These are phyloP conservation scores for Dermochelys coriacea DNA, from an alignment of 2,797 vertebrate genomes.

Conservation along the genomic window DNA sequence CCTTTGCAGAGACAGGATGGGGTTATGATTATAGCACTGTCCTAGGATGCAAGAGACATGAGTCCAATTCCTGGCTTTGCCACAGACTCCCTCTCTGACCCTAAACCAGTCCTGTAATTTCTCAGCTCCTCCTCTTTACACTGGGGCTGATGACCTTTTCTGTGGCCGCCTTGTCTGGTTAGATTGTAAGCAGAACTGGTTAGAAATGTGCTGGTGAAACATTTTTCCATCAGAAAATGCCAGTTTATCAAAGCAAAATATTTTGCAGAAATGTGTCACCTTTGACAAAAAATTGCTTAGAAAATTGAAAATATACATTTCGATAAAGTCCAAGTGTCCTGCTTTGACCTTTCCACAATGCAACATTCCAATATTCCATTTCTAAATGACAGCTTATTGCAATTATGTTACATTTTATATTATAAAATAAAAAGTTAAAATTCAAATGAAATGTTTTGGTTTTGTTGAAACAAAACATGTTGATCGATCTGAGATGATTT, in stretches of 20 bases:
- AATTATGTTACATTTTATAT: not conserved
- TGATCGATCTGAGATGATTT: not conserved
- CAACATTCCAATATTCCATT: slow-evolving; percentile 33
- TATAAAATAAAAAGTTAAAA: not conserved
- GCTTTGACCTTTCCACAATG: slow-evolving; percentile 48
- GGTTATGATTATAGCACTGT: not conserved
- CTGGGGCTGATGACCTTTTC: not conserved
- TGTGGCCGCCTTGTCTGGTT: not conserved
- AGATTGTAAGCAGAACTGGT: not conserved
- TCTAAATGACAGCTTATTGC: not conserved
- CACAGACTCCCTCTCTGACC: not conserved
- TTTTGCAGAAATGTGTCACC: not conserved
- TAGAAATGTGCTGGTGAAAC: not conserved
- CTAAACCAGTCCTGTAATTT: not conserved
- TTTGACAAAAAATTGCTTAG: slow-evolving; percentile 35
- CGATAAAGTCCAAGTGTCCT: slow-evolving; percentile 55
- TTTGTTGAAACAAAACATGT: not conserved
- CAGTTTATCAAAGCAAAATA: not conserved
- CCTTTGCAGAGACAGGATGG: not conserved
- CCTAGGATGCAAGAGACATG: not conserved
- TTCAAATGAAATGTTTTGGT: not conserved
- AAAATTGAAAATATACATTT: not conserved
- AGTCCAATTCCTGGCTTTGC: not conserved
- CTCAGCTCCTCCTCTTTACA: not conserved
- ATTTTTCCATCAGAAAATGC: fast-evolving